Conservation (phyloP, 2,113 vertebrate genomes). For the Psettodes erumei region DNA sequence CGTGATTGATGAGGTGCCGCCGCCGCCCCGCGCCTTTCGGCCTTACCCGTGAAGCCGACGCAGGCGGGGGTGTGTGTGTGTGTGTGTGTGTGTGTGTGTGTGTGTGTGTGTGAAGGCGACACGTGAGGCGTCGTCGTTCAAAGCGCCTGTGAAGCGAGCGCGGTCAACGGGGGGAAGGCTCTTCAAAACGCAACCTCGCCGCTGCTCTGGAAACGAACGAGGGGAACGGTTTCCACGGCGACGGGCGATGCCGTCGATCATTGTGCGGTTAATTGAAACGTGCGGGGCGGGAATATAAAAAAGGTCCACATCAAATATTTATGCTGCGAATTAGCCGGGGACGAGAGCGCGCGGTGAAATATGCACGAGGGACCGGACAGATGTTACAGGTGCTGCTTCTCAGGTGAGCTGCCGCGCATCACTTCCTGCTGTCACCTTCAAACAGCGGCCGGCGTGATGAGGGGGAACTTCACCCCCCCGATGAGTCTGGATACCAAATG, state of each 20-base stretch:
- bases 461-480: not conserved
- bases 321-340: slow-evolving; percentile 74
- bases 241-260: slow-evolving; percentile 24
- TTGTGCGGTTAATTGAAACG: slow-evolving; percentile 70
- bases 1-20: slow-evolving; percentile 71
- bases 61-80: no score
- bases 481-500: not conserved
- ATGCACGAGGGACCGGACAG: slow-evolving; percentile 69
- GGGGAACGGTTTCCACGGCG: slow-evolving; percentile 15
- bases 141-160: slow-evolving; percentile 1
- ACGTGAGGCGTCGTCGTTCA: no score
- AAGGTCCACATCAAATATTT: slow-evolving; percentile 74
- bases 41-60: slow-evolving; percentile 10
- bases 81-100: no score
- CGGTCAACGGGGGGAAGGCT: slow-evolving; percentile 22
- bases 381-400: no score
- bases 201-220: slow-evolving; percentile 49
- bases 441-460: not conserved
- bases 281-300: slow-evolving; percentile 67
- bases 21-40: slow-evolving; percentile 43
- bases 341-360: slow-evolving; percentile 68
- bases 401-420: no score
- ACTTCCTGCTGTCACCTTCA: slow-evolving; percentile 4
- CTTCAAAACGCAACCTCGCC: slow-evolving; percentile 42
- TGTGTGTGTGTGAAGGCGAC: no score